These are phyloP conservation scores for Nemurella pictetii DNA, from an alignment of 2,888 invertebrate species.

Conservation along the genomic window DNA sequence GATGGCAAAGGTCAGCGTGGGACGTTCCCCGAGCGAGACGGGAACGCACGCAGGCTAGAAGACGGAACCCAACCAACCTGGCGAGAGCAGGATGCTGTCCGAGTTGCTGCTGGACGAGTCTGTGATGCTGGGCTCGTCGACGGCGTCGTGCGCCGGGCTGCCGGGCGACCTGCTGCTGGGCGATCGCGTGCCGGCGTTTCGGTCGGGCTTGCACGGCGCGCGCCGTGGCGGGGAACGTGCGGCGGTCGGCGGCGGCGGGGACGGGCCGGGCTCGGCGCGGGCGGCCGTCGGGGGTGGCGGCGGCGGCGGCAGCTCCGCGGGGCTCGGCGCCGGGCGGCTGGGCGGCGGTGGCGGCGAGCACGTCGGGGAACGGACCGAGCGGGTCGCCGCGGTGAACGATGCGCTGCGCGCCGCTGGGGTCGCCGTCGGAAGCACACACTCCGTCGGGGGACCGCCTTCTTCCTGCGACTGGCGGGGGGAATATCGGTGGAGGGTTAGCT, in stretches of 20 bases:
- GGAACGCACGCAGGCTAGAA: too few relatives aligned
- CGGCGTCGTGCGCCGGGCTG: constrained; percentile 5
- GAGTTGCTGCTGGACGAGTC: constrained; percentile 14
- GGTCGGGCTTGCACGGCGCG: neutral
- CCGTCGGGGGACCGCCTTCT: constrained; percentile 34
- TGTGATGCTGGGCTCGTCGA: neutral
- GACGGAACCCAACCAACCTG: constrained; percentile 1
- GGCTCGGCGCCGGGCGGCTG: constrained; percentile 22
- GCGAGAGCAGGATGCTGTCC: constrained; percentile 28
- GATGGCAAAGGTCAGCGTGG: too few relatives aligned
- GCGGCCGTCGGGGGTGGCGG: constrained; percentile 46
- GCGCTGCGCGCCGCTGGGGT: constrained; percentile 57
- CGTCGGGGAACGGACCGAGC: constrained; percentile 50
- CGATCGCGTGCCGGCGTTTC: neutral
- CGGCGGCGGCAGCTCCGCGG: constrained; percentile 40
- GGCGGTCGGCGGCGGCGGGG: constrained; percentile 41
- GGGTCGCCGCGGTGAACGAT: constrained; percentile 58
- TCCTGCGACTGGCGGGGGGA: too few relatives aligned
- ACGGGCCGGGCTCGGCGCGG: constrained; percentile 45
- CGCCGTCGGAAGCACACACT: constrained; percentile 22
- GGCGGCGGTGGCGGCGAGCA: constrained; percentile 55
- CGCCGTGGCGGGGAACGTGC: neutral
- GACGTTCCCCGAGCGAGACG: too few relatives aligned
- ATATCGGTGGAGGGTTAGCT: too few relatives aligned
- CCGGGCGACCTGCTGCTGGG: neutral